phyloP scores from a whole-genome alignment of 1,140 invertebrate species.

The Tetramorium alpestre region DNA sequence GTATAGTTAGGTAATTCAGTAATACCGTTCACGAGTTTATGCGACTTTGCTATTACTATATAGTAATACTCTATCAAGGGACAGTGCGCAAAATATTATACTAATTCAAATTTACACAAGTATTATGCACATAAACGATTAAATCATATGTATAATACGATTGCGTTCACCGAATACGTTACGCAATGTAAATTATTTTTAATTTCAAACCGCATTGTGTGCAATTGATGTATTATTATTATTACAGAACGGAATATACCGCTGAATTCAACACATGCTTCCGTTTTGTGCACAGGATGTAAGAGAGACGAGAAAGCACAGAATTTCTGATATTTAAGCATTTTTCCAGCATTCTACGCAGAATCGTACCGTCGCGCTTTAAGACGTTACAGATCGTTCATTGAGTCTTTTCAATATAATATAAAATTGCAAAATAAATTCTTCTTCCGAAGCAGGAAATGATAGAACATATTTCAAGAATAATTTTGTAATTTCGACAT shows the following conservation, averaged over 20 bases:
- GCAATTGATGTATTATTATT: neutral
- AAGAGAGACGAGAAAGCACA: neutral
- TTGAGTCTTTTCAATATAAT: slow-evolving; percentile 32
- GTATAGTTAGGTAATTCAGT: slow-evolving; percentile 47
- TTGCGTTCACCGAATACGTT: neutral
- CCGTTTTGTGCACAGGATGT: neutral
- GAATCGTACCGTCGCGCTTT: slow-evolving; percentile 29
- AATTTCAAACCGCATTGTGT: slow-evolving; percentile 1
- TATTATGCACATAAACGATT: neutral
- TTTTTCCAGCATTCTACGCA: slow-evolving; percentile 17
- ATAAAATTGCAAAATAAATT: slow-evolving; percentile 42
- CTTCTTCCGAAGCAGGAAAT: neutral
- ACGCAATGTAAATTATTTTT: slow-evolving; percentile 4
- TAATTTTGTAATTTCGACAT: slow-evolving; percentile 33
- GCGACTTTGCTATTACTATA: slow-evolving; percentile 37
- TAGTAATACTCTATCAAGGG: slow-evolving; percentile 17
- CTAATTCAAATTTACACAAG: slow-evolving; percentile 38
- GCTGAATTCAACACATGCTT: slow-evolving; percentile 15
- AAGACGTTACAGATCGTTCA: slow-evolving; percentile 38
- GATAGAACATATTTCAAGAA: slow-evolving; percentile 24
- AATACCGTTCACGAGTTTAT: slow-evolving; percentile 43
- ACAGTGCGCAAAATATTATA: neutral
- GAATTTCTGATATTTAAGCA: slow-evolving; percentile 54
- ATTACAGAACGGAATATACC: neutral
- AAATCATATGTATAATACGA: slow-evolving; percentile 1